Percentiles rank a stretch among this genome's conserved stretches.
phyloP scores from a whole-genome alignment of 2,888 invertebrate genomes.

The Leptarthrus brevirostris region DNA sequence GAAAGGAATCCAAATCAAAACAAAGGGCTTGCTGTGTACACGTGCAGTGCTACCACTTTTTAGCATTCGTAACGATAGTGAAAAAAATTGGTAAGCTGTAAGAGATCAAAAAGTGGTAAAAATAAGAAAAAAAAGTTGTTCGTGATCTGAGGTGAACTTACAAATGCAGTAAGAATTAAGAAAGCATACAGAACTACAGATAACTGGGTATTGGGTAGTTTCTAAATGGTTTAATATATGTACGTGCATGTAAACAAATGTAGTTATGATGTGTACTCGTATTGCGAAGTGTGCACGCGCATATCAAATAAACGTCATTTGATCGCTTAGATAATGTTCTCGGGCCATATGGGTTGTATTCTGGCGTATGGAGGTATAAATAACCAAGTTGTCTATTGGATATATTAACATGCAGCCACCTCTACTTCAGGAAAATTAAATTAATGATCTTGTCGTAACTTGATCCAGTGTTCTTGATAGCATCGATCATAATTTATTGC shows the following conservation, averaged over 20 bases:
- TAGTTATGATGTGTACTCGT: no score
- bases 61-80: conserved; percentile 13
- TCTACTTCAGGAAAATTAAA: conserved; percentile 9
- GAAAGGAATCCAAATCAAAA: conserved; percentile 13
- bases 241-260: no score
- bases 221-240: no score
- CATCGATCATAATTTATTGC: conserved; percentile 16
- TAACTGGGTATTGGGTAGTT: no score
- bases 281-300: conserved; percentile 8
- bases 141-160: not conserved
- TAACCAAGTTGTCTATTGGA: no score
- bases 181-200: not conserved
- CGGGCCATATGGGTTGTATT: not conserved
- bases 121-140: no score
- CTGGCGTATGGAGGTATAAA: not conserved
- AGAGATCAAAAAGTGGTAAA: not conserved
- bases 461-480: conserved; percentile 9
- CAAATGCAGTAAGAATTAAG: not conserved
- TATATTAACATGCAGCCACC: conserved; percentile 1
- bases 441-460: conserved; percentile 12
- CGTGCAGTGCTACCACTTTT: conserved; percentile 41
- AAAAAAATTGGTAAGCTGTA: not conserved
- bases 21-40: conserved; percentile 38
- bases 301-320: not conserved
- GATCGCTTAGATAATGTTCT: not conserved